A percentile compares a stretch with the other conserved stretches of the same genome.
Evolutionary conservation across 2,888 invertebrate species (phyloP).

Genomic region (Unio pictorum): DNA sequence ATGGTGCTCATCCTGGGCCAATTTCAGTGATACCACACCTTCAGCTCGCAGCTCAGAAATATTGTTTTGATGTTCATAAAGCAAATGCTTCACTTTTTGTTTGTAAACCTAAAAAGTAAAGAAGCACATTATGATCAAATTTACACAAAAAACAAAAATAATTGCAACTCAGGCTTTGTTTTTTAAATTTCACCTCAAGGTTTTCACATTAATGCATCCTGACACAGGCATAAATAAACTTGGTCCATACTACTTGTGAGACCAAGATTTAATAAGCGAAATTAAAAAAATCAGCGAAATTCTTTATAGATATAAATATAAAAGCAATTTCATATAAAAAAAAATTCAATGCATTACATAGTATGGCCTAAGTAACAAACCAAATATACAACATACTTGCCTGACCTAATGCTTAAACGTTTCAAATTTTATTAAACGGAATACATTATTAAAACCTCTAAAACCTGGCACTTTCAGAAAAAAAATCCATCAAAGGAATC

Average conservation of each 20-base stretch:
- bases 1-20: slow-evolving; percentile 85
- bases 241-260: background rate
- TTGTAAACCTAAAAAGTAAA: slow-evolving; percentile 78
- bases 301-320: no score
- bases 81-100: slow-evolving; percentile 92
- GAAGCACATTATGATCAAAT: background rate
- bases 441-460: no score
- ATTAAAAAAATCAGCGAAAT: no score
- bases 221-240: background rate
- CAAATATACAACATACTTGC: no score
- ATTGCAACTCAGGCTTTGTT: background rate
- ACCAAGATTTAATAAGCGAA: background rate
- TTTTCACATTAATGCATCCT: background rate
- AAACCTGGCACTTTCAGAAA: no score
- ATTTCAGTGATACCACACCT: slow-evolving; percentile 78
- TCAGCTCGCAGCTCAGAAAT: slow-evolving; percentile 89
- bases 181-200: background rate
- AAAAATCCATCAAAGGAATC: no score
- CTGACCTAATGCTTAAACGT: no score
- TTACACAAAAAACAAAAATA: background rate
- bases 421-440: no score
- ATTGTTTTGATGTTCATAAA: slow-evolving; percentile 91
- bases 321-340: no score
- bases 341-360: no score
- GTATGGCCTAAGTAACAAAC: no score